Percentiles rank a stretch among this genome's conserved stretches.
phyloP scores from a whole-genome alignment of 2,797 vertebrate species.

The Sebastes miniatus region DNA sequence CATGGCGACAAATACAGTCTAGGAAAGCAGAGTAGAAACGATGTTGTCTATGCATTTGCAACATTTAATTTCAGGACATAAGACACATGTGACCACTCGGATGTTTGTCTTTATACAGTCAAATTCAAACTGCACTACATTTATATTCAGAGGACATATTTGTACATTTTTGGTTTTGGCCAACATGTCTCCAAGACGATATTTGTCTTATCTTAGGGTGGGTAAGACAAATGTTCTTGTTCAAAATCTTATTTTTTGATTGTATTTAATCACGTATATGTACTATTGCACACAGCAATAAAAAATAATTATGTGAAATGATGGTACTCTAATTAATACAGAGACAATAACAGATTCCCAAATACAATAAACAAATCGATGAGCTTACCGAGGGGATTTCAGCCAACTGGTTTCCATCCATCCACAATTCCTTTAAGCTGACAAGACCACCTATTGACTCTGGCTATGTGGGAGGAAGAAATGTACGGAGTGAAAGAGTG shows the following conservation, averaged over 20 bases:
- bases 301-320: background rate
- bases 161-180: background rate
- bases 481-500: constrained; percentile 24
- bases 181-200: background rate
- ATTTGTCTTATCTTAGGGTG: background rate
- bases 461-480: constrained; percentile 84
- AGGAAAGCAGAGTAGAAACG: background rate
- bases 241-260: background rate
- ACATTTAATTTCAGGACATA: background rate
- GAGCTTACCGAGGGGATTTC: constrained; percentile 92
- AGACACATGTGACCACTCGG: too few relatives aligned
- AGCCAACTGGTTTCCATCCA: constrained; percentile 95
- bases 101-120: background rate
- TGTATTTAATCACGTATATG: background rate
- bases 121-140: background rate
- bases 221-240: background rate
- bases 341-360: background rate
- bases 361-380: constrained; percentile 9
- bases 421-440: constrained; percentile 96
- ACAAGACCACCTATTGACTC: constrained; percentile 95
- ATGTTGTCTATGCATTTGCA: background rate
- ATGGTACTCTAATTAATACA: background rate
- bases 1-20: background rate
- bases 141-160: too few relatives aligned
- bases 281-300: background rate